These are phyloP conservation scores for Cotesia typhae DNA, from an alignment of 1,140 invertebrate species.

Conservation along the genomic window DNA sequence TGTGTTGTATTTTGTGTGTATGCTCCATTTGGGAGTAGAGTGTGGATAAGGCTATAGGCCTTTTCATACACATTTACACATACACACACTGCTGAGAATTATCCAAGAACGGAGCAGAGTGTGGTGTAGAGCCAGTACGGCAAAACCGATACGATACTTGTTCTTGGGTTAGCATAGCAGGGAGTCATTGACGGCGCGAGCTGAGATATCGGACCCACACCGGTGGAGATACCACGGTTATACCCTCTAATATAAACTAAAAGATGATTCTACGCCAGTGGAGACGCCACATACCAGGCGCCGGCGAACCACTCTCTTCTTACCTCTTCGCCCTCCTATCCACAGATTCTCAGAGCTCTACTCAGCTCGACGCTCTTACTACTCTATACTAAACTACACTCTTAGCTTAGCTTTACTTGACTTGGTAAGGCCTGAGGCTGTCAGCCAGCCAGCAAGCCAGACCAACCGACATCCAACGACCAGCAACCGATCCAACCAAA, in stretches of 20 bases:
- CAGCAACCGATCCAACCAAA: constrained; percentile 7
- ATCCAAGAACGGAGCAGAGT: too few relatives aligned
- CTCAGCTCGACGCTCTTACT: not conserved
- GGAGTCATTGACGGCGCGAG: constrained; percentile 28
- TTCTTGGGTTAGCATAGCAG: constrained; percentile 7
- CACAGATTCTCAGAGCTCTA: constrained; percentile 1
- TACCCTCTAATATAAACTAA: constrained; percentile 52
- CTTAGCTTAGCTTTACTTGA: not conserved
- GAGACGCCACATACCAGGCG: constrained; percentile 63
- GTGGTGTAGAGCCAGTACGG: not conserved
- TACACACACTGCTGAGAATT: too few relatives aligned
- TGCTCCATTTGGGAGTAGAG: too few relatives aligned
- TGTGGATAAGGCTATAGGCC: not conserved
- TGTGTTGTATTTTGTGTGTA: not conserved
- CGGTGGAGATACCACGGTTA: constrained; percentile 23
- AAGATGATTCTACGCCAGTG: constrained; percentile 60
- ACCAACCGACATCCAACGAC: too few relatives aligned
- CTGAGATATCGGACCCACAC: not conserved
- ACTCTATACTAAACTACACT: too few relatives aligned
- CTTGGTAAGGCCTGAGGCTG: constrained; percentile 25
- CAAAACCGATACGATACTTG: too few relatives aligned
- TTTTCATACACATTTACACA: too few relatives aligned
- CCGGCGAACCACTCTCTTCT: constrained; percentile 52
- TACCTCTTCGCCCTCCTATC: constrained; percentile 11
- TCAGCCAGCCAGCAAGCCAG: too few relatives aligned